Evolutionary conservation across 2,888 invertebrate species (phyloP), one percentile per base, ranked within the genome.

Genomic region (Rambutsinella grinnellia): DNA sequence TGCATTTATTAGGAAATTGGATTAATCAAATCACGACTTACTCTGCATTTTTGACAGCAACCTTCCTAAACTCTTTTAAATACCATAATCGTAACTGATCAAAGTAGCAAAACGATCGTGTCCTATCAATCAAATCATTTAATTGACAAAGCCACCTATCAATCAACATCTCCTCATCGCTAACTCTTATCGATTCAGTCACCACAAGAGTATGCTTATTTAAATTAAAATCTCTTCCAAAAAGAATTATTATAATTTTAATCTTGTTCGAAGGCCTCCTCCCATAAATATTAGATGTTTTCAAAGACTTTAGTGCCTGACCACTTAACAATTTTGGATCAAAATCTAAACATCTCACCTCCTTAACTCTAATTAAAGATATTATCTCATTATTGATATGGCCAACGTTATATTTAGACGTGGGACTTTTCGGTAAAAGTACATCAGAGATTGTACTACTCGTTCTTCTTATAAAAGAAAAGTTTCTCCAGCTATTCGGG

Each of bases 141-240:
- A 51, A 17, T 28, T 36, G 15, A 27, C 28, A 49, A 28, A 15
- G 15, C 10, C 24, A 23, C 61, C n/a, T 61, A 15, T 15, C 24
- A 27, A 44, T 10, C 28, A 21, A 51, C 23, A n/a, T 36, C 36
- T 56, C 47, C 24, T 67, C 19, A 19, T 17, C 10, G 19, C 13
- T n/a, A 8, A 2, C 17, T n/a, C 44, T 56, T 3, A 21, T 23
- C 2, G 19, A 28, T 21, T 24, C 26, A 36, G 17, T 66, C 27
- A 13, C 54, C 0, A 70, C 8, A 54, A 70, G 56, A n/a, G 15
- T 56, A 13, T 19, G 13, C 15, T 46, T 44, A 15, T 61, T 70
- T n/a, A 70, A 19, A 23, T 70, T 70, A 19, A 70, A 70, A 26
- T 70, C 54, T 3, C 36, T 61, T 26, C 70, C 70, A 17, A 27